A percentile compares a stretch with the other conserved stretches of the same genome.
Evolutionary conservation across 2,888 invertebrate genomes (phyloP).

Genomic region (Brachypalpus laphriformis): DNA sequence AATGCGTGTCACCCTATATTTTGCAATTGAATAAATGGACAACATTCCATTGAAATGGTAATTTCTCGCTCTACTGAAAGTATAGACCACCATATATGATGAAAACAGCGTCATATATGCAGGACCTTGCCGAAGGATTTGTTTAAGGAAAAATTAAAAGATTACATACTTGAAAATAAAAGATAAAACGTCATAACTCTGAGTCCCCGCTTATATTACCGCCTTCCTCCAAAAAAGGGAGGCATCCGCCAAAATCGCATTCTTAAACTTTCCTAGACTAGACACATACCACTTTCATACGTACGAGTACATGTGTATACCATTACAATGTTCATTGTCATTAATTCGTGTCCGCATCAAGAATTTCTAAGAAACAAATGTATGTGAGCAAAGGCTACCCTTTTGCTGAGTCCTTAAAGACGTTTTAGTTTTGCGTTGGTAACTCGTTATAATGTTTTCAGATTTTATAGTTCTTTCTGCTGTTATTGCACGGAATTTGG

Average conservation of each 20-base stretch:
- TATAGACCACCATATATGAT: not conserved
- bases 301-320: not conserved
- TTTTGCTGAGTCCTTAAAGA: conserved; percentile 27
- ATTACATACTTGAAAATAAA: conserved; percentile 46
- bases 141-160: conserved; percentile 44
- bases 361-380: conserved; percentile 57
- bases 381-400: conserved; percentile 5
- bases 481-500: conserved; percentile 49
- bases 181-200: conserved; percentile 56
- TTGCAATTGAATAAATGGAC: conserved; percentile 53
- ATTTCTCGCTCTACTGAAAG: conserved; percentile 23
- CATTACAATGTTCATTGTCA: conserved; percentile 49
- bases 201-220: conserved; percentile 22
- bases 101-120: not conserved
- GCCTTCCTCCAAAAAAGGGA: not conserved
- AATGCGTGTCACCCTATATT: conserved; percentile 35
- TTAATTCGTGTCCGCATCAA: conserved; percentile 68
- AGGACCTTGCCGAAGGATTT: conserved; percentile 29
- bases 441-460: conserved; percentile 32
- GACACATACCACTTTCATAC: conserved; percentile 6
- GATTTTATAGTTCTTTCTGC: conserved; percentile 39
- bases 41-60: conserved; percentile 60
- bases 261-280: conserved; percentile 54
- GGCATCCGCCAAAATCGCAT: conserved; percentile 50
- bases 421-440: conserved; percentile 29